These are phyloP conservation scores for Circaetus gallicus DNA, from an alignment of 2,113 vertebrate genomes.

Conservation along the genomic window DNA sequence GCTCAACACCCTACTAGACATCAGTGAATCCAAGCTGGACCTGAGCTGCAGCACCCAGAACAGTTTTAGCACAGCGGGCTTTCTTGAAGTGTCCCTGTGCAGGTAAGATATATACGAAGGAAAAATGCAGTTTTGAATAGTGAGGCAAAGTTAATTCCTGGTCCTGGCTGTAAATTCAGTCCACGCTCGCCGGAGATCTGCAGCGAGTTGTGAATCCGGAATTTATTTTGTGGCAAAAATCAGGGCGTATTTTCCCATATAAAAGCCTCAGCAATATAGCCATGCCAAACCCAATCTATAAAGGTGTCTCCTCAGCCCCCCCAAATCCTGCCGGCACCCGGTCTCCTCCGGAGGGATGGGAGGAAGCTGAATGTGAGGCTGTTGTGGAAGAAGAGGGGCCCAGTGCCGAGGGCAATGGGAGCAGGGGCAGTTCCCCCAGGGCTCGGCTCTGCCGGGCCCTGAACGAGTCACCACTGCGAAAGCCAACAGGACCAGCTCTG, in stretches of 20 bases:
- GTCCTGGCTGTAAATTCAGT: neutral
- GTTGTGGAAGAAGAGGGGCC: neutral
- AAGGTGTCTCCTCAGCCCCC: neutral
- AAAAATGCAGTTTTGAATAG: neutral
- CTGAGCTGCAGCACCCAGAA: neutral
- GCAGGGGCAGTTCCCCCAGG: neutral
- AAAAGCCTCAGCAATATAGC: neutral
- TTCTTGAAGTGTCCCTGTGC: neutral
- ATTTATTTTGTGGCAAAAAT: neutral
- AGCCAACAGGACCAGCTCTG: neutral
- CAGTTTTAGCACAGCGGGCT: neutral
- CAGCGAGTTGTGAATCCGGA: neutral
- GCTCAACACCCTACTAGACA: neutral
- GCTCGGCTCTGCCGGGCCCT: neutral
- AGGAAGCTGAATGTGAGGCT: neutral
- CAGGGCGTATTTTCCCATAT: rapidly evolving
- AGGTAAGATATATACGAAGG: neutral
- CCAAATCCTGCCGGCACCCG: rapidly evolving
- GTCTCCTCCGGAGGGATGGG: rapidly evolving
- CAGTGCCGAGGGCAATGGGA: neutral
- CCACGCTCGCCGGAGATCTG: rapidly evolving
- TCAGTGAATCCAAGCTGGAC: neutral
- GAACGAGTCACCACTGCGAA: neutral
- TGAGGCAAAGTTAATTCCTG: neutral
- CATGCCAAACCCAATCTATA: rapidly evolving